phyloP scores from a whole-genome alignment of 1,140 invertebrate genomes.

The Calliopsis andreniformis region DNA sequence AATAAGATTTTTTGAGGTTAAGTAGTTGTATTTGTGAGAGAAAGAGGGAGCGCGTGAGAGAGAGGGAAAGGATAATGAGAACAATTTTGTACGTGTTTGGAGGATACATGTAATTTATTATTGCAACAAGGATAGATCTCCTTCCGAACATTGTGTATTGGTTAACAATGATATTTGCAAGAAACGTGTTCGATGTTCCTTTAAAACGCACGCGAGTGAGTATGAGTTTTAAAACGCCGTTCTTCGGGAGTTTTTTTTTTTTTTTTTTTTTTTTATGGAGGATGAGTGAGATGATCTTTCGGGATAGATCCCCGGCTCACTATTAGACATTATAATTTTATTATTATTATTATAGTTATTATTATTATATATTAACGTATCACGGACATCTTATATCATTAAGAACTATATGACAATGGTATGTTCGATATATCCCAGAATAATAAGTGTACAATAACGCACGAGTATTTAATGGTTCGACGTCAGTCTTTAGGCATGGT shows the following conservation, averaged over 20 bases:
- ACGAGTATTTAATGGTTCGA: constrained; percentile 56
- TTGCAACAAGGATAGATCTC: constrained; percentile 39
- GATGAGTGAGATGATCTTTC: constrained; percentile 41
- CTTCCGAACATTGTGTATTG: constrained; percentile 35
- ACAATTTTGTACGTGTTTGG: constrained; percentile 57
- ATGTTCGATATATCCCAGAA: constrained; percentile 77
- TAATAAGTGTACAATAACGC: constrained; percentile 48
- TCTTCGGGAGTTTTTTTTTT: constrained; percentile 44
- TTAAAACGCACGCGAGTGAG: constrained; percentile 66
- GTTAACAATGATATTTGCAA: constrained; percentile 45
- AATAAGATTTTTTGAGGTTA: constrained; percentile 12
- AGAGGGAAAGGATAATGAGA: constrained; percentile 35
- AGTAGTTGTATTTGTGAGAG: constrained; percentile 1
- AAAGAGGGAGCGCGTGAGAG: constrained; percentile 32
- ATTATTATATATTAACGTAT: constrained; percentile 34
- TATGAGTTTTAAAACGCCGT: constrained; percentile 44
- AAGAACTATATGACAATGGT: constrained; percentile 64
- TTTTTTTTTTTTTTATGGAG: constrained; percentile 47
- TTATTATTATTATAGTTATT: no score
- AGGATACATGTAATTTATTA: constrained; percentile 72
- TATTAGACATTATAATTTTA: constrained; percentile 34
- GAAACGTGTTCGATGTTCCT: constrained; percentile 75
- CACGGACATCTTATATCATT: constrained; percentile 59
- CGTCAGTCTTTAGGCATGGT: constrained; percentile 38
- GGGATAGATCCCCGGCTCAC: not conserved